A percentile compares a stretch with the other conserved stretches of the same genome.
Conservation (phyloP, 2,113 vertebrate genomes). For the Centropus unirufus region DNA sequence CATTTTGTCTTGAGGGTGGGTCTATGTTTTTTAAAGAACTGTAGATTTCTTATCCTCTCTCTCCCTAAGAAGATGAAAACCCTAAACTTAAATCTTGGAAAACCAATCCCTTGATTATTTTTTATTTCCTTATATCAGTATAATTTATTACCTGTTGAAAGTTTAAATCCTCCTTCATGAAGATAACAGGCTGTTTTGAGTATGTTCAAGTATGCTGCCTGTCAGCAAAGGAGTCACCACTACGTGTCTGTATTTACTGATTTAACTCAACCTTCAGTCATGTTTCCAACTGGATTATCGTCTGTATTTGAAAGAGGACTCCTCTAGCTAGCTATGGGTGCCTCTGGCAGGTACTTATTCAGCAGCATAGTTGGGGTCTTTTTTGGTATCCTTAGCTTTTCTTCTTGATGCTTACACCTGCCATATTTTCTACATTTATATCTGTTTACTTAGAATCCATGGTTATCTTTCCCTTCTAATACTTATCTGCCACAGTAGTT, state of each 20-base stretch:
- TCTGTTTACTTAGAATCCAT: background rate
- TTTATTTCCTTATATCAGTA: background rate
- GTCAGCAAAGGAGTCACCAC: background rate
- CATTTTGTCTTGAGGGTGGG: background rate
- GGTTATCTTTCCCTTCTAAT: background rate
- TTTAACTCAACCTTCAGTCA: background rate
- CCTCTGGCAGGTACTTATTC: background rate
- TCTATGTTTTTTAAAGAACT: background rate
- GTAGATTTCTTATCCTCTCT: background rate
- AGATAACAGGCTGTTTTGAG: background rate
- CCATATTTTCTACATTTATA: background rate
- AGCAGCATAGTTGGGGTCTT: background rate
- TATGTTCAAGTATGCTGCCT: background rate
- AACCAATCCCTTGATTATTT: background rate
- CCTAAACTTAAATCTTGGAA: background rate
- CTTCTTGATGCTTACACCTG: background rate
- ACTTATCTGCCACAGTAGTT: background rate
- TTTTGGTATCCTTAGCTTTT: background rate
- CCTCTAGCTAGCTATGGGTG: background rate
- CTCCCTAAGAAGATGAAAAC: constrained; percentile 1
- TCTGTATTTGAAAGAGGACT: background rate
- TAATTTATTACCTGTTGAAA: background rate
- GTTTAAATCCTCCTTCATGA: background rate
- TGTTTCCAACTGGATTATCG: background rate
- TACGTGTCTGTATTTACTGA: background rate